Base-by-base conservation (phyloP, 2,888 invertebrate species). In the Aricia artaxerxes region DNA sequence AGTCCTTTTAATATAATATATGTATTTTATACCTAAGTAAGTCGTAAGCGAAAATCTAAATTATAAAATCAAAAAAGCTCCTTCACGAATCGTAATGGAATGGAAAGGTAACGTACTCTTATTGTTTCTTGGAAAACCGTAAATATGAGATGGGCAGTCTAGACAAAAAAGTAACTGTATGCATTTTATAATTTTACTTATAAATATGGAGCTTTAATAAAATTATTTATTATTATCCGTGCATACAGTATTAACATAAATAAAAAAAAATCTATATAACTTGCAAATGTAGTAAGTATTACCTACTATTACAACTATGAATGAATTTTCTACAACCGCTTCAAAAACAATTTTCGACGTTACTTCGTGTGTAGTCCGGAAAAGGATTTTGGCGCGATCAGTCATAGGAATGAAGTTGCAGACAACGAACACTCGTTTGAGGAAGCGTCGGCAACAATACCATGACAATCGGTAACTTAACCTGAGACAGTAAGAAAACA, bases 381-480 rank as follows among this genome's bases (percentile, higher is more conserved):
- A 24, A 24, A 24, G 24, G 24, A 24, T 24, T 49, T 49, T 49
- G 44, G 7, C 44, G 9, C 49, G 49, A 57, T 4, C 16, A 16
- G 3, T 16, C 57, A 57, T 57, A 57, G 4, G 57, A 57, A 57
- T 16, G 57, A 4, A 57, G 57, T 57, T 57, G 57, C 57, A 57
- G 57, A 57, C 16, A 1, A 57, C 16, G 4, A 16, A 3, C 16
- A 57, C 16, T 57, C 57, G 16, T 16, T 57, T 57, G 57, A 57
- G 57, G 57, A 57, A 57, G 57, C 57, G 16, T 57, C 13, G 16
- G 57, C 16, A 73, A 69, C 13, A 78, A 49, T 78, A 80, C 81
- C 81, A 80, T 84, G 81, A 88, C 87, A 88, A 89, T 87, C 83
- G 81, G 91, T 90, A 89, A 91, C 88, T 85, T 88, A 89, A 91